Base-by-base conservation (phyloP, 2,113 vertebrate genomes). In the Prochilodus magdalenae region DNA sequence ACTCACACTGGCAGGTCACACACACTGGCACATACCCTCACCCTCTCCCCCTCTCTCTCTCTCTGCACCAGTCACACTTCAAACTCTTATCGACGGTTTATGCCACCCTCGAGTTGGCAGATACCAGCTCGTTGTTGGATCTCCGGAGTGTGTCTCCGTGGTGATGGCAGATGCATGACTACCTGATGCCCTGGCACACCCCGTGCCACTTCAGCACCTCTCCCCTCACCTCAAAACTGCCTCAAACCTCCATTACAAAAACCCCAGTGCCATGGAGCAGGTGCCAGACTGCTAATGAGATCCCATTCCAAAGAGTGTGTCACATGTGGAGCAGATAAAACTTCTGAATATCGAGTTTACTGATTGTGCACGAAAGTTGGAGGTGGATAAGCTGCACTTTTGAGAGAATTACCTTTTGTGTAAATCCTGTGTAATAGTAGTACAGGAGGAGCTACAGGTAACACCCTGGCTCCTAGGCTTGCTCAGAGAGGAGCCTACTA, bases 11-110 rank as follows among this genome's bases (percentile, higher is more conserved):
- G n/a, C n/a, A n/a, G n/a, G n/a, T n/a, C n/a, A n/a, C n/a, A n/a
- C n/a, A n/a, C n/a, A n/a, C n/a, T n/a, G n/a, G n/a, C n/a, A n/a
- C n/a, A n/a, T n/a, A n/a, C 36, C 15, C 15, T 55, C 33, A 24
- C n/a, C 26, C 14, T 26, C 22, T 76, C 74, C 49, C 5, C 51
- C 36, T 49, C 26, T 22, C 7, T n/a, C 53, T 30, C 24, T n/a
- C 29, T 53, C 51, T 49, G 26, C 51, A 27, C 75, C 22, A 47
- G 36, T 65, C 75, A 77, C 75, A 60, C 75, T 77, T 65, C 36
- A 49, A 65, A 33, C 36, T 77, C 75, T 65, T 65, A 65, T 77
- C 75, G 62, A 65, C 75, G 65, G 60, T 65, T 65, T 24, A 27
- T 77, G 40, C 60, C 60, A 44, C 36, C 59, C 75, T 65, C 20